Conservation (phyloP, 2,888 invertebrate species). For the Tethea ocularis region DNA sequence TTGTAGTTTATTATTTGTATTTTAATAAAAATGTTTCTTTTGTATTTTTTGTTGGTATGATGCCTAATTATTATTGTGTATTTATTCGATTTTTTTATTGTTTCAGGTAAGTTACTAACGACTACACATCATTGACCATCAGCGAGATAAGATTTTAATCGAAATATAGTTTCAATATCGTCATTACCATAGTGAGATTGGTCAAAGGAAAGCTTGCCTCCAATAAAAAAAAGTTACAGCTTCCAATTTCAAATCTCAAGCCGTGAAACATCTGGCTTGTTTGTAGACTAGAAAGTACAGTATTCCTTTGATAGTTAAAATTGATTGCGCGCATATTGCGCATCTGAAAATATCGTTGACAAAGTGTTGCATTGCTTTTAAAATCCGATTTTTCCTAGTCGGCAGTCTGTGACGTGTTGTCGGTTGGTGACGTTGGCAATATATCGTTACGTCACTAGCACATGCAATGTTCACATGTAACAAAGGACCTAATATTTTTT, state of each 20-base stretch:
- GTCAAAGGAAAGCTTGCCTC: no score
- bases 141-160: no score
- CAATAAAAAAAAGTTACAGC: not conserved
- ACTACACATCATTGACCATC: not conserved
- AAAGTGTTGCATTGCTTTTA: not conserved
- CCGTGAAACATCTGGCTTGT: no score
- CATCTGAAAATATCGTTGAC: not conserved
- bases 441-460: constrained; percentile 3
- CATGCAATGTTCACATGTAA: constrained; percentile 1
- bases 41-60: not conserved
- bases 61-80: no score
- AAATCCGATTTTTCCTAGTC: not conserved
- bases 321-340: not conserved
- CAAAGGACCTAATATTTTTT: no score
- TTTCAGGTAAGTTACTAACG: not conserved
- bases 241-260: not conserved
- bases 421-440: not conserved
- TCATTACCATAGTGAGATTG: no score
- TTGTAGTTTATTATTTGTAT: no score
- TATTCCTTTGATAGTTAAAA: not conserved
- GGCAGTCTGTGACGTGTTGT: not conserved
- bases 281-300: no score
- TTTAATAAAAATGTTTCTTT: not conserved
- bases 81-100: not conserved
- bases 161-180: not conserved